A percentile compares a stretch with the other conserved stretches of the same genome.
These are phyloP conservation scores for Xylocopa sonorina DNA, from an alignment of 1,140 invertebrate species.

Conservation along the genomic window DNA sequence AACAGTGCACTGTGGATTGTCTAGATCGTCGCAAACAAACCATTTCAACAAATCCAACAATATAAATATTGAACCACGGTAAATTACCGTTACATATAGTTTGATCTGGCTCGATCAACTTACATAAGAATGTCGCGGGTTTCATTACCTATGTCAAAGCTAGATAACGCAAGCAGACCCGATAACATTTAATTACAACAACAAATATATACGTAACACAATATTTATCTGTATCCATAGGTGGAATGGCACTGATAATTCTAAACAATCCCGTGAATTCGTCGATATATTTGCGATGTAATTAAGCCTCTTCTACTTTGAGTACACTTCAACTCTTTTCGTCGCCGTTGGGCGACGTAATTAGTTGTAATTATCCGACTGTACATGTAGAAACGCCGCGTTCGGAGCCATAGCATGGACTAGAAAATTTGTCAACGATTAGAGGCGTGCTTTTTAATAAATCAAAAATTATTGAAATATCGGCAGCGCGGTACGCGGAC, in stretches of 20 bases:
- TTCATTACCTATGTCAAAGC: constrained; percentile 35
- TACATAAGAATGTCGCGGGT: constrained; percentile 18
- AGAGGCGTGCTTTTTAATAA: too few relatives aligned
- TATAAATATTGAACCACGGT: constrained; percentile 13
- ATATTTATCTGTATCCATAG: constrained; percentile 24
- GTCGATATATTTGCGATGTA: constrained; percentile 21
- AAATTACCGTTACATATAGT: constrained; percentile 8
- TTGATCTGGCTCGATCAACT: constrained; percentile 8
- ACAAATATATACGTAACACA: constrained; percentile 31
- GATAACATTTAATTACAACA: constrained; percentile 32
- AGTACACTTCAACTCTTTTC: constrained; percentile 5
- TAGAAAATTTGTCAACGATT: too few relatives aligned
- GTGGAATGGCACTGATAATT: constrained; percentile 26
- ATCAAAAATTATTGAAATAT: neutral
- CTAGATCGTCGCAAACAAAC: too few relatives aligned
- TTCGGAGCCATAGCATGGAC: too few relatives aligned
- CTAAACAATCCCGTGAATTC: constrained; percentile 9
- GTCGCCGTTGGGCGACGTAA: too few relatives aligned
- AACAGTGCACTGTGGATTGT: too few relatives aligned
- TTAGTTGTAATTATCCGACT: too few relatives aligned
- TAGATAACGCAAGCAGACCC: constrained; percentile 8
- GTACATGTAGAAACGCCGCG: too few relatives aligned
- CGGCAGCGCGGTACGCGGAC: too few relatives aligned
- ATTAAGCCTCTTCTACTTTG: constrained; percentile 12
- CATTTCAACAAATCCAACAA: constrained; percentile 16